These are phyloP conservation scores for Chanos chanos DNA, from an alignment of 2,797 vertebrate genomes.

Conservation along the genomic window DNA sequence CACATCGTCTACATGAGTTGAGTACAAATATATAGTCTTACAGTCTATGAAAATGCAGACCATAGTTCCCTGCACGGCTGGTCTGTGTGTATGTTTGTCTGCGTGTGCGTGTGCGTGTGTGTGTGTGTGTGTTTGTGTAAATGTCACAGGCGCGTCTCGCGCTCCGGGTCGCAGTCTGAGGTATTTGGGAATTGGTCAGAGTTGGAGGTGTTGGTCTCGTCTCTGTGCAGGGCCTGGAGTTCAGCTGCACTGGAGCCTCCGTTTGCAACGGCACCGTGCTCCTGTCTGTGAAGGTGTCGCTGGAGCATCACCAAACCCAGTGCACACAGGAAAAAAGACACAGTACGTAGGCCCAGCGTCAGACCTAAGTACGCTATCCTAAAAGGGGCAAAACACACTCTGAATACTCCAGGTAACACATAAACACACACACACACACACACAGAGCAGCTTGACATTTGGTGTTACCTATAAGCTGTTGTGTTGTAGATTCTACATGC, in stretches of 20 bases:
- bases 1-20: conserved; percentile 48
- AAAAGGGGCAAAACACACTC: conserved; percentile 1
- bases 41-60: conserved; percentile 50
- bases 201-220: conserved; percentile 56
- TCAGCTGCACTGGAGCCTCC: conserved; percentile 49
- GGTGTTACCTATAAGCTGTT: conserved; percentile 76
- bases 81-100: conserved; percentile 4
- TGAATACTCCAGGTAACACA: no score
- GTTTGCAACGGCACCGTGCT: conserved; percentile 51
- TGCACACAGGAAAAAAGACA: conserved; percentile 69
- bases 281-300: conserved; percentile 56
- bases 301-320: conserved; percentile 63
- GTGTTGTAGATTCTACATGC: conserved; percentile 86
- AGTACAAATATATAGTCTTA: conserved; percentile 57
- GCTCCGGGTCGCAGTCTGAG: conserved; percentile 56
- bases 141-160: conserved; percentile 66
- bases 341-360: conserved; percentile 65
- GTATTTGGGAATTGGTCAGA: conserved; percentile 54
- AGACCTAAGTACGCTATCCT: conserved; percentile 72
- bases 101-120: no score
- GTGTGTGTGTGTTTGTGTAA: conserved; percentile 3
- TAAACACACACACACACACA: neutral
- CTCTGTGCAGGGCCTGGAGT: conserved; percentile 63
- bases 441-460: neutral
- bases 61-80: conserved; percentile 8